Base-by-base conservation (phyloP, 2,113 vertebrate species). In the Brachionichthys hirsutus region DNA sequence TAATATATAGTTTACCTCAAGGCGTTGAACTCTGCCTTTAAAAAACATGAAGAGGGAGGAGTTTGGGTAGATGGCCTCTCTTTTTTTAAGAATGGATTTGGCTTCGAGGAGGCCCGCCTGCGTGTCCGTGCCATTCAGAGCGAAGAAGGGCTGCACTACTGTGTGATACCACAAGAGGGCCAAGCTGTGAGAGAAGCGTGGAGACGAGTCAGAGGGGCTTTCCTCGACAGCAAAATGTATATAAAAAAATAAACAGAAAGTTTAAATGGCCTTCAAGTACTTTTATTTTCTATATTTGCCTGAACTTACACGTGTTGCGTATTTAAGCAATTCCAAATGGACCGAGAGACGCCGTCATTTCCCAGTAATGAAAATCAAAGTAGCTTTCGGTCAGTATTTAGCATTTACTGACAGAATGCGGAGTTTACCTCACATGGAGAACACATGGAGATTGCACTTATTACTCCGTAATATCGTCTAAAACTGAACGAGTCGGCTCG, bases 41-140 rank as follows among this genome's bases (percentile, higher is more conserved):
- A 98, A 98, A 85, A 98, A 98, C 92, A 92, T 95, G 82, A 98
- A 98, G 67, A 98, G 92, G 64, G 95, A 98, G 42, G 95, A 98
- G 87, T 97, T 95, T 13, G 95, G 95, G 66, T 98, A 98, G 58
- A 87, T 88, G 18, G 94, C 88, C 88, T 96, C 95, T 67, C 95
- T 94, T 55, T 89, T 93, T 34, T 89, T 89, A 44, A 98, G 95
- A 73, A 98, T 98, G 71, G 94, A 93, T 84, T 95, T 95, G 2
- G 95, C 95, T 82, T 97, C 95, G 43, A 89, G 83, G 69, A 98
- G 82, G 55, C 95, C 95, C 1, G 92, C 90, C 81, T 92, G 93
- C 58, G 92, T 95, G 87, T 98, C 95, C 0, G 92, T 88, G 73
- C 94, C 94, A 43, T 98, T 94, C 85, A 98, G 90, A 63, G 95